Evolutionary conservation across 1,140 invertebrate species (phyloP).

Genomic region (Drosophila albomicans): DNA sequence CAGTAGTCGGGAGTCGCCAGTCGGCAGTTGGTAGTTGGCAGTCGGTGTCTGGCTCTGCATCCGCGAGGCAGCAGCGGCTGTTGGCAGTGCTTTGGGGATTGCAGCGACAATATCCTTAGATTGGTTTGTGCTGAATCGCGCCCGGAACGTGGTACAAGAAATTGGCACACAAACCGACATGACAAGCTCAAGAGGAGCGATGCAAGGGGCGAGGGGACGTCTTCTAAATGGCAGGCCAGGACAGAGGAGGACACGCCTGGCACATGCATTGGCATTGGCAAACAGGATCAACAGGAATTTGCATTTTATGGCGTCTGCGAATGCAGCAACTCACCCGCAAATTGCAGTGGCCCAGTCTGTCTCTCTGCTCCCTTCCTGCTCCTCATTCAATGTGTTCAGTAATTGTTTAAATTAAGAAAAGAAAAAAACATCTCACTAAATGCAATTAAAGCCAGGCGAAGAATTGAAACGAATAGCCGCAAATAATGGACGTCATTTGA

Average conservation of each 20-base stretch:
- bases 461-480: slow-evolving; percentile 29
- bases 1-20: not conserved
- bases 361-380: not conserved
- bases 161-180: slow-evolving; percentile 72
- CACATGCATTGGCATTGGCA: slow-evolving; percentile 75
- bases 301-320: slow-evolving; percentile 81
- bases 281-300: slow-evolving; percentile 84
- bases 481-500: slow-evolving; percentile 65
- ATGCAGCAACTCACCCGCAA: slow-evolving; percentile 49
- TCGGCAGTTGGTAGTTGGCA: too few relatives aligned
- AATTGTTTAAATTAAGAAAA: slow-evolving; percentile 75
- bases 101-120: slow-evolving; percentile 76
- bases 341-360: slow-evolving; percentile 2
- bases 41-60: not conserved
- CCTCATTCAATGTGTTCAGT: slow-evolving; percentile 9
- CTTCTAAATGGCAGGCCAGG: slow-evolving; percentile 66
- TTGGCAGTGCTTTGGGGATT: slow-evolving; percentile 47
- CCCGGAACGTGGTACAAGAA: slow-evolving; percentile 65
- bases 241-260: slow-evolving; percentile 49
- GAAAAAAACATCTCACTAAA: slow-evolving; percentile 40
- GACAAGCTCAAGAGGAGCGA: slow-evolving; percentile 35
- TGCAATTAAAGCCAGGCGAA: slow-evolving; percentile 67
- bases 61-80: slow-evolving; percentile 3
- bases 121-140: slow-evolving; percentile 72
- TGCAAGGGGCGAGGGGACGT: slow-evolving; percentile 3